Conservation (phyloP, 2,888 invertebrate species). For the Leistus spinibarbis region DNA sequence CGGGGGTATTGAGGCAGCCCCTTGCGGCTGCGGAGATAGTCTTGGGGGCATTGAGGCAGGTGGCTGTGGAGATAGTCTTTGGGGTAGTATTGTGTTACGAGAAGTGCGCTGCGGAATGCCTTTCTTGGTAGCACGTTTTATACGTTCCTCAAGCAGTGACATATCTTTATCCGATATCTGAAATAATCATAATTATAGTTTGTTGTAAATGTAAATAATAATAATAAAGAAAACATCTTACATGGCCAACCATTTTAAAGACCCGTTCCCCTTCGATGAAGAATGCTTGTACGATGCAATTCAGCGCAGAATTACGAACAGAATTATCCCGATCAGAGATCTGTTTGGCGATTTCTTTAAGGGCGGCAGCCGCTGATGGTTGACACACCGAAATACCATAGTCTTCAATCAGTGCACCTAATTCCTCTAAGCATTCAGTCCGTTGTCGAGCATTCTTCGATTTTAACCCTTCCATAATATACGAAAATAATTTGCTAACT, state of each 20-base stretch:
- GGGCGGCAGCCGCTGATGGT: conserved; percentile 76
- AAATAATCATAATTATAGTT: conserved; percentile 23
- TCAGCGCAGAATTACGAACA: conserved; percentile 94
- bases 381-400: conserved; percentile 86
- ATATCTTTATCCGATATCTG: conserved; percentile 93
- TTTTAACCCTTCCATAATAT: conserved; percentile 92
- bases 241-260: conserved; percentile 89
- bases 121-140: conserved; percentile 84
- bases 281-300: conserved; percentile 90
- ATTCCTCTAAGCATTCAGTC: conserved; percentile 93
- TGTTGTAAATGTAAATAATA: background rate
- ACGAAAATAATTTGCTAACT: conserved; percentile 85
- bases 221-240: conserved; percentile 53
- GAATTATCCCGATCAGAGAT: conserved; percentile 96
- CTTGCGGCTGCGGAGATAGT: conserved; percentile 46
- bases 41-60: conserved; percentile 54
- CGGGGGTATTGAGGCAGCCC: conserved; percentile 55
- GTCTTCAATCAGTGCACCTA: conserved; percentile 83
- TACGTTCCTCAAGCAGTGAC: conserved; percentile 92
- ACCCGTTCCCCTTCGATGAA: conserved; percentile 89
- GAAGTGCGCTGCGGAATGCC: conserved; percentile 58
- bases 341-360: conserved; percentile 91
- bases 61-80: conserved; percentile 39
- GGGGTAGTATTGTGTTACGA: conserved; percentile 54
- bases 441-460: conserved; percentile 97